Evolutionary conservation across 2,888 invertebrate species (phyloP), one percentile per base, ranked within the genome.

Genomic region (Pteria penguin): DNA sequence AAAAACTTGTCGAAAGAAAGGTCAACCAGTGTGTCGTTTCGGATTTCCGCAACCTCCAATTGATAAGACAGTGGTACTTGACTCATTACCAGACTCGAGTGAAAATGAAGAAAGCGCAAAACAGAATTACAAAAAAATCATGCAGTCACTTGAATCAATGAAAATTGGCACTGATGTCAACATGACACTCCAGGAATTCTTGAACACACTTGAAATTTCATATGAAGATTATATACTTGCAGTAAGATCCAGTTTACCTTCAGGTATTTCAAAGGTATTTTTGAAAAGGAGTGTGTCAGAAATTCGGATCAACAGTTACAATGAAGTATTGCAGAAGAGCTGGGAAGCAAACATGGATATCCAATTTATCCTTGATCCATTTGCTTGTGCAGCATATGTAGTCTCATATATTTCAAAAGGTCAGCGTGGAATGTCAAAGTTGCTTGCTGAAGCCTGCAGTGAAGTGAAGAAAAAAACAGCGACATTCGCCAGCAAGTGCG

Each of bases 261-360:
- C 81, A 31, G 61, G 22, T 22, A 61, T 62, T 8, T 29, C 79
- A 26, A 80, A 79, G 63, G 65, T 81, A 3, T 80, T 83, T 63
- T 66, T 82, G 14, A 79, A 81, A 54, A 68, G 80, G 5, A 27
- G 63, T 31, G 22, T 63, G 8, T 22, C n/a, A 27, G 80, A 81
- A 66, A 67, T 62, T 3, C 57, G 81, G 36, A 70, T 83, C 2
- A 70, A 72, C 61, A 27, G 61, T 18, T 72, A 75, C 58, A 68
- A 58, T 45, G 65, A 55, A 71, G 24, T 61, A 32, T 27, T 77
- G 58, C 54, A 72, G 14, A 24, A 52, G 60, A 45, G 32, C 26
- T 76, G 72, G 75, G 33, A 65, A 45, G 81, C 81, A 31, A 83
- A 84, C 62, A 76, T 81, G 75, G 81, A 82, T 36, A 69, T 82